Evolutionary conservation across 2,888 invertebrate species (phyloP), one percentile per base, ranked within the genome.

Genomic region (Orthosia cruda): DNA sequence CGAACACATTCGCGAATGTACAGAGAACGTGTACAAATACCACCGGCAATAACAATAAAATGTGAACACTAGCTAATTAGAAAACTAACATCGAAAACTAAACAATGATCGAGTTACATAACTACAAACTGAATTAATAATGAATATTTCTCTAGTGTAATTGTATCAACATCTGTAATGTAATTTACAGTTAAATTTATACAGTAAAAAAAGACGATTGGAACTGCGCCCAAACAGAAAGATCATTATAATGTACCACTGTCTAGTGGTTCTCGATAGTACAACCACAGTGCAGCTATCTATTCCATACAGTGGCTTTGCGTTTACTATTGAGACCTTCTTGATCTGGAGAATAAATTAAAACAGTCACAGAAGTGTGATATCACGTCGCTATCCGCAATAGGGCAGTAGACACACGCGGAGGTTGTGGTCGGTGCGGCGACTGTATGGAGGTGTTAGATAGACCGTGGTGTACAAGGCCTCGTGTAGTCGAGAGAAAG

Each of bases 81-180:
- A 90, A 91, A 94, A 93, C 95, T 95, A 94, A 94, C 93, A 94
- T 94, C 91, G 87, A 94, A 93, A 94, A 93, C 92, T 94, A 94
- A 94, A 90, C 92, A 92, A 92, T 91, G 90, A 91, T 91, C 85
- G 91, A 91, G 91, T 88, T 85, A 85, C 74, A 81, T 87, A 85
- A 87, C 88, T 84, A 88, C 80, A 84, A 84, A 86, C 84, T 86
- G 85, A 88, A 88, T 87, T 84, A 87, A 85, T 88, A 77, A 79
- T 83, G 73, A 83, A 77, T 81, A 74, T 79, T 74, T 85, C 45
- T 66, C 80, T 86, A 87, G 74, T 80, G 74, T 83, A 85, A 83
- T 85, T 83, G 81, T 81, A 86, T 87, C 69, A 87, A 87, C 81
- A 83, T 84, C 83, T 83, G 87, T 89, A 88, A 89, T 86, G 81